Evolutionary conservation across 2,888 invertebrate genomes (phyloP).

Genomic region (Venusia cambrica): DNA sequence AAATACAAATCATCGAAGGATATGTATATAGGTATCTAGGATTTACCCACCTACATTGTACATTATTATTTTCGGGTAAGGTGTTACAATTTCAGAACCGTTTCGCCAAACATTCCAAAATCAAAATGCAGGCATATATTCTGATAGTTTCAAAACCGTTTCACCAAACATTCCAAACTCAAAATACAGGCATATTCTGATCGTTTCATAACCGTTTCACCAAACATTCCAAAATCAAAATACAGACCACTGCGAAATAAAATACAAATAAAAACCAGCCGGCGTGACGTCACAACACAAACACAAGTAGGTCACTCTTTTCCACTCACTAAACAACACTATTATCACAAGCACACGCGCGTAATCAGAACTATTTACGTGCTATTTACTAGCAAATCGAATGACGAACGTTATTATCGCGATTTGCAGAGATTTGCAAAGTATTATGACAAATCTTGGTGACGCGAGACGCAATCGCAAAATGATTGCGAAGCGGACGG

Average conservation of each 20-base stretch:
- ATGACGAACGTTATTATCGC: conserved; percentile 10
- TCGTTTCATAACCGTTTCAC: not conserved
- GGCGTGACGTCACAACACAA: conserved; percentile 49
- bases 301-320: conserved; percentile 45
- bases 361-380: too few relatives aligned
- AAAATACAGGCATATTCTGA: conserved; percentile 1
- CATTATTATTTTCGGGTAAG: too few relatives aligned
- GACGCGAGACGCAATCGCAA: conserved; percentile 40
- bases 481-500: conserved; percentile 50
- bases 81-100: too few relatives aligned
- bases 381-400: conserved; percentile 6
- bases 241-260: conserved; percentile 24
- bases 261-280: conserved; percentile 28
- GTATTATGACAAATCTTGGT: too few relatives aligned
- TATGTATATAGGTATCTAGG: too few relatives aligned
- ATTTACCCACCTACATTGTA: too few relatives aligned
- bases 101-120: too few relatives aligned
- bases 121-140: conserved; percentile 2
- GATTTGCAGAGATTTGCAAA: too few relatives aligned
- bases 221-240: conserved; percentile 21
- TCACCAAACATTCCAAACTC: too few relatives aligned
- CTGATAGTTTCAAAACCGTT: not conserved
- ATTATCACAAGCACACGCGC: conserved; percentile 1
- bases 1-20: too few relatives aligned
- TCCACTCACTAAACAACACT: conserved; percentile 17